Base-by-base conservation (phyloP, 2,888 invertebrate species). In the Acrobeloides nanus region DNA sequence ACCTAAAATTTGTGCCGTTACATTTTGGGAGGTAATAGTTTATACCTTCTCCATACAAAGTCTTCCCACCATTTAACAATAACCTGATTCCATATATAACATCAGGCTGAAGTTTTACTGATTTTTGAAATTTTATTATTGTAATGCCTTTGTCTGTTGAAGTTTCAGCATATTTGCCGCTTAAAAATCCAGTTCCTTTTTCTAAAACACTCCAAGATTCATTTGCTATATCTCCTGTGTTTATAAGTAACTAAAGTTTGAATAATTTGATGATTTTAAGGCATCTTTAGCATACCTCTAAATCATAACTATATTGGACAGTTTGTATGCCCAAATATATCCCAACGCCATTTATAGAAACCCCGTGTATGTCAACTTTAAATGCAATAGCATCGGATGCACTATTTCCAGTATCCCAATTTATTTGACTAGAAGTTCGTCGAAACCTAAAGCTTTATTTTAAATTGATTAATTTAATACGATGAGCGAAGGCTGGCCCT, bases 371-470 rank as follows among this genome's bases (percentile, higher is more conserved):
- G 77, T 95, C 92, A 8, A 93, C 90, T 27, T 59, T 51, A 37
- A 73, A 64, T 1, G 63, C 58, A 10, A 97, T 86, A 0, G 92
- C 92, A 77, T 97, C 95, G 0, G 92, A 89, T 8, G 89, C 89
- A 25, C 92, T 92, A 74, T 89, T 89, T 3, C 92, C 89, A 0
- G 92, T 89, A 75, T 93, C 92, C 95, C 95, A 95, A 0, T 87
- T 86, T 35, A 89, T 82, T 39, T 85, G 84, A 60, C 85, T 84
- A 74, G 89, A 90, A 35, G 86, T 84, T 38, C 89, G 83, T 33
- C 87, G 85, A 75, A 93, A 95, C 23, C 93, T n/a, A n/a, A n/a
- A n/a, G n/a, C n/a, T n/a, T n/a, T n/a, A n/a, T n/a, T n/a, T n/a
- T n/a, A n/a, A n/a, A n/a, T n/a, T n/a, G n/a, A n/a, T n/a, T n/a